Evolutionary conservation across 1,140 invertebrate species (phyloP), one percentile per base, ranked within the genome.

Genomic region (Sitophilus oryzae): DNA sequence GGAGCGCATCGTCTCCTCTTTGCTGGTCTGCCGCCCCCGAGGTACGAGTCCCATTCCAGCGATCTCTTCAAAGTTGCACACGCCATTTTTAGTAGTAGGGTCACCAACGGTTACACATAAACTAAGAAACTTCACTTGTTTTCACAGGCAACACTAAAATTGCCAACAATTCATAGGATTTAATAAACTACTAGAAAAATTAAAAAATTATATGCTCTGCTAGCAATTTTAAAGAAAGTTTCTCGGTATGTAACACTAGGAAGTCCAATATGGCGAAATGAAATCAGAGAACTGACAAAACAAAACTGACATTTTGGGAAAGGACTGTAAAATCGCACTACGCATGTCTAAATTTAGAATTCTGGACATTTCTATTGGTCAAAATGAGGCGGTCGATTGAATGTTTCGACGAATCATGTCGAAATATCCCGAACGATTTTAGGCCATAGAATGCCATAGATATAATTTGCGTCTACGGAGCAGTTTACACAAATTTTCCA

Each of bases 1-100:
- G 89, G 89, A 67, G 83, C 82, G 77, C 89, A 94, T 77, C 92
- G 84, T 73, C 91, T 78, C 73, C 91, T 79, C 76, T 93, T 94
- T 50, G 82, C 82, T 20, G 90, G 86, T 58, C 86, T 77, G 65
- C 87, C 84, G 64, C 87, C 84, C 72, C 85, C 84, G 64, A 87
- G 80, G 52, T 93, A 82, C 22, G 90, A 86, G 76, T 96, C 92
- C 82, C 93, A 95, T 73, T 96, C 92, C 67, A 93, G 80, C 69
- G 86, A 86, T 72, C 92, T 82, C 80, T 96, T 96, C 52, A 94
- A 78, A 66, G 92, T 95, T 74, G 91, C 91, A 80, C 93, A 96
- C 77, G 93, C 93, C 93, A 96, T 96, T 78, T 81, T 79, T 77
- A 76, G 75, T 77, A 76, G 75, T 77, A 76, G 45, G 55, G 43